A percentile compares a stretch with the other conserved stretches of the same genome.
phyloP scores from a whole-genome alignment of 2,113 vertebrate species.

The Corynorhinus townsendii region DNA sequence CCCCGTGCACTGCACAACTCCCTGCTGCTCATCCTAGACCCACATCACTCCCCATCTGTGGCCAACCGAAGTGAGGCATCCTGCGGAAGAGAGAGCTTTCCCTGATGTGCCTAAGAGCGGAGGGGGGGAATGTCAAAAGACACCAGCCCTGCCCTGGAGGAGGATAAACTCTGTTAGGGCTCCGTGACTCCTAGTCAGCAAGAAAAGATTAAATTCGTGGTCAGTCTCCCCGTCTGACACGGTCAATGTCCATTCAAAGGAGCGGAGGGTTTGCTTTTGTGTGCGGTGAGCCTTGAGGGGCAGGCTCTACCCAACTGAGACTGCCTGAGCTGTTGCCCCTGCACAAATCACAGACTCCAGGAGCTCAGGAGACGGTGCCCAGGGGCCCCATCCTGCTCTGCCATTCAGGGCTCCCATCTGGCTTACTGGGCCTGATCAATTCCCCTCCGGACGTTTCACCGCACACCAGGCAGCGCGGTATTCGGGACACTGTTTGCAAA shows the following conservation, averaged over 20 bases:
- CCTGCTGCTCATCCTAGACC: neutral
- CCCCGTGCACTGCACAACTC: neutral
- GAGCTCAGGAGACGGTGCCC: neutral
- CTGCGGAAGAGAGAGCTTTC: neutral
- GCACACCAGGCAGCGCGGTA: neutral
- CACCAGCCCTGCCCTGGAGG: neutral
- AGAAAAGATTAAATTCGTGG: neutral
- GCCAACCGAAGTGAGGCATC: neutral
- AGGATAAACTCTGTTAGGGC: neutral
- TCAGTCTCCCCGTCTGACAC: neutral
- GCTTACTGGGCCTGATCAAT: neutral
- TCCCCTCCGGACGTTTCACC: neutral
- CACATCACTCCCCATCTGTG: neutral
- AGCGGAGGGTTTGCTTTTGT: neutral
- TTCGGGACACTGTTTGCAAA: neutral
- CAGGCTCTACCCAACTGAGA: neutral
- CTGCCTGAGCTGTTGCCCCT: neutral
- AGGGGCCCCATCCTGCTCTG: neutral
- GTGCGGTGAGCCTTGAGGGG: neutral
- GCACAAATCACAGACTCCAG: neutral
- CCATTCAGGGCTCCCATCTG: neutral
- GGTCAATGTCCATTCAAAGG: neutral
- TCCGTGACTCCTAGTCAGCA: neutral
- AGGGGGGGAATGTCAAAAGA: neutral
- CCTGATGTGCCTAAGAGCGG: neutral